Evolutionary conservation across 2,113 vertebrate species (phyloP), one percentile per base, ranked within the genome.

Genomic region (Coptodon bakossiorum): DNA sequence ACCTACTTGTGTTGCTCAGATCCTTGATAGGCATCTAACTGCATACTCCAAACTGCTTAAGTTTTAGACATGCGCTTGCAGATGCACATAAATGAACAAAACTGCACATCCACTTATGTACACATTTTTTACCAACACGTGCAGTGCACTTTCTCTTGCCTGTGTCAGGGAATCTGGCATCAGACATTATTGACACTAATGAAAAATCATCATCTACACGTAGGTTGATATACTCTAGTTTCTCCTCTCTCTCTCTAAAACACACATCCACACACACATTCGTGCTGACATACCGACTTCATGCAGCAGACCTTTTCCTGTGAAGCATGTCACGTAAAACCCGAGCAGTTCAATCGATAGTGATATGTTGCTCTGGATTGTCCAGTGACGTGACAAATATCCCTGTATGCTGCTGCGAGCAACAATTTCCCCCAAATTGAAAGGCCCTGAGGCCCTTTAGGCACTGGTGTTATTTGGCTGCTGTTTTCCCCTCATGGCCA

Each of bases 361-460:
- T 92, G 91, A 94, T 89, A 88, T 88, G 93, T 92, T 90, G 88
- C 92, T 85, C 78, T 76, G 84, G 76, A 87, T 92, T 84, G 71
- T 88, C 90, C 83, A 82, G 52, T 90, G 92, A 94, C 43, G 86
- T 94, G 95, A 94, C 88, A 92, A 91, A 93, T 92, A 89, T 93
- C 83, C 85, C 89, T 13, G n/a, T 59, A 84, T 87, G 90, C 57
- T 31, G 86, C 93, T 83, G 52, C 81, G 3, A 93, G 94, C 92
- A 90, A 93, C 93, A 92, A 93, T 96, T 95, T 95, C 91, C 93
- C 48, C 78, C 88, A 92, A 93, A 95, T 93, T 94, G 95, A 95
- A 96, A 95, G 91, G 84, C 93, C 93, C 90, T 0, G 6, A 59
- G 90, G 93, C 83, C 91, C 85, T 91, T 88, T 83, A 81, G 92